Evolutionary conservation across 2,113 vertebrate species (phyloP).

Genomic region (Laterallus jamaicensis): DNA sequence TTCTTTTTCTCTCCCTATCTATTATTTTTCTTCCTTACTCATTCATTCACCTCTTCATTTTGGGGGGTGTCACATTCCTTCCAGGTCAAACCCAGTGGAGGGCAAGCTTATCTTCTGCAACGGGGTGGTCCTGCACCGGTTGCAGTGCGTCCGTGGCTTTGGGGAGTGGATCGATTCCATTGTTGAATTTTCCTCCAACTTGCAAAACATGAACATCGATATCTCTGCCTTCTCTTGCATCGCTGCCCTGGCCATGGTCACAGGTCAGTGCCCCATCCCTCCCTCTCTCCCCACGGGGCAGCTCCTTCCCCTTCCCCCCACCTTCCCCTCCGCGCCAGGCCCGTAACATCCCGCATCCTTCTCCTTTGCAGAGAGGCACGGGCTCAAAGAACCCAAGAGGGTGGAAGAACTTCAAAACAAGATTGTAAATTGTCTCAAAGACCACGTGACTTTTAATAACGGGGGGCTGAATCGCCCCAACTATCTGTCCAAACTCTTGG

Average conservation of each 20-base stretch:
- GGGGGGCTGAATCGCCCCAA: slow-evolving; percentile 95
- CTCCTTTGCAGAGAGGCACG: slow-evolving; percentile 89
- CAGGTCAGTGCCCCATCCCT: slow-evolving; percentile 82
- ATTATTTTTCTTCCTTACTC: not conserved
- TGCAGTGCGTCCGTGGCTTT: slow-evolving; percentile 98
- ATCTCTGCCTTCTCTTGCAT: slow-evolving; percentile 99
- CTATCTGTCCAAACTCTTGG: slow-evolving; percentile 99
- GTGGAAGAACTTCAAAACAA: slow-evolving; percentile 99
- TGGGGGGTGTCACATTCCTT: slow-evolving; percentile 69
- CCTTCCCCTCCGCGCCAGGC: accelerated
- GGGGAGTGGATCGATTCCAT: slow-evolving; percentile 99
- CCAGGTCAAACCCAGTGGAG: slow-evolving; percentile 97
- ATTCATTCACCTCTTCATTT: not conserved
- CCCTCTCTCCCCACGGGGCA: not conserved
- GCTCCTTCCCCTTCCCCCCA: not conserved
- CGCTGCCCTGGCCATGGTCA: slow-evolving; percentile 98
- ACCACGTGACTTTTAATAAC: slow-evolving; percentile 97
- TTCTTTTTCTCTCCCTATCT: not conserved
- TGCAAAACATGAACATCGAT: slow-evolving; percentile 98
- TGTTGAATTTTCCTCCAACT: slow-evolving; percentile 96
- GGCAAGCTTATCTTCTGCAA: slow-evolving; percentile 99
- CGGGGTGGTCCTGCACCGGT: slow-evolving; percentile 94
- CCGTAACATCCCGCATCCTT: not conserved
- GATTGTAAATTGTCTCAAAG: slow-evolving; percentile 99
- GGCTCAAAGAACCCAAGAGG: slow-evolving; percentile 96